A percentile compares a stretch with the other conserved stretches of the same genome.
Evolutionary conservation across 1,140 invertebrate genomes (phyloP).

Genomic region (Orius insidiosus): DNA sequence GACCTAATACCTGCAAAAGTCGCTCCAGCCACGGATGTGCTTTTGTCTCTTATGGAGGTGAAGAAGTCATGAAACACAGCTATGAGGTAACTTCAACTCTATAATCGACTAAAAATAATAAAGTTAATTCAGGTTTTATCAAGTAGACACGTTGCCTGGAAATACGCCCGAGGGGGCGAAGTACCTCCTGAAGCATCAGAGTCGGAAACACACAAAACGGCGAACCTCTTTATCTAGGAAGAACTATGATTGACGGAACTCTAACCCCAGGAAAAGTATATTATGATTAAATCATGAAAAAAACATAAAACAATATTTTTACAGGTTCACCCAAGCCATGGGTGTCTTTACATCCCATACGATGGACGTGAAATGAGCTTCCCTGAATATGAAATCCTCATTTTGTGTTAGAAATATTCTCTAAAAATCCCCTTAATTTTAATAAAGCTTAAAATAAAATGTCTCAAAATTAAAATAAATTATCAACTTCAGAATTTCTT

Average conservation of each 20-base stretch:
- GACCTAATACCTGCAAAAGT: constrained; percentile 61
- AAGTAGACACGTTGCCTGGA: constrained; percentile 44
- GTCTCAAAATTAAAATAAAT: no score
- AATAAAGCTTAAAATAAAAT: no score
- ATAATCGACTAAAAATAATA: no score
- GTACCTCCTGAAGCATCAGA: constrained; percentile 41
- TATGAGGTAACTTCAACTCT: constrained; percentile 36
- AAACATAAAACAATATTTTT: constrained; percentile 18
- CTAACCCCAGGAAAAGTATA: constrained; percentile 47
- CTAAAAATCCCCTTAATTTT: no score
- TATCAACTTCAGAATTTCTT: no score
- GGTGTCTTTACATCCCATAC: constrained; percentile 49
- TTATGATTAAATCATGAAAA: not conserved
- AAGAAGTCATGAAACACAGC: constrained; percentile 38
- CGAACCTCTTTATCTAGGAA: constrained; percentile 46
- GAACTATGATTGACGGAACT: constrained; percentile 38
- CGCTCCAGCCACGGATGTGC: constrained; percentile 42
- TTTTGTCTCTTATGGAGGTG: constrained; percentile 41
- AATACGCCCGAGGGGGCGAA: constrained; percentile 33
- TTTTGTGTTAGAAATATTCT: constrained; percentile 22
- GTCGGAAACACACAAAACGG: constrained; percentile 41
- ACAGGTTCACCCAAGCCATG: constrained; percentile 48
- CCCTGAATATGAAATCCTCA: constrained; percentile 37
- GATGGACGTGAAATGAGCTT: constrained; percentile 42
- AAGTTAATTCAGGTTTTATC: constrained; percentile 24